phyloP scores from a whole-genome alignment of 2,888 invertebrate species.

The Hemithea aestivaria region DNA sequence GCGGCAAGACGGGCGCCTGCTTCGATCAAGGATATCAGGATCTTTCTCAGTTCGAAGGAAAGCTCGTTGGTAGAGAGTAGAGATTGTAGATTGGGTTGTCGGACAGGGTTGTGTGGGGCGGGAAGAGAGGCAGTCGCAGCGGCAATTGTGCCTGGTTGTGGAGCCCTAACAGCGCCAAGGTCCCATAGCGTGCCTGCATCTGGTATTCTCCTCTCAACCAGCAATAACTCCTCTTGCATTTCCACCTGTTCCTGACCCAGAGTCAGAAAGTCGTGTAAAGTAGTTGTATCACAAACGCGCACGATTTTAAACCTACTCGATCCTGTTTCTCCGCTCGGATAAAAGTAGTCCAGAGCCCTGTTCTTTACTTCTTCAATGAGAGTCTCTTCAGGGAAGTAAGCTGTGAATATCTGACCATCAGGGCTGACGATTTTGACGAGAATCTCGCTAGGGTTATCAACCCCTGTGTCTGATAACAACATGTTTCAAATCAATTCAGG shows the following conservation, averaged over 20 bases:
- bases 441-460: conserved; percentile 43
- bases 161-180: conserved; percentile 62
- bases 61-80: conserved; percentile 66
- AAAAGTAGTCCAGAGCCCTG: conserved; percentile 60
- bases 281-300: conserved; percentile 56
- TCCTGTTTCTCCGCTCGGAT: conserved; percentile 60
- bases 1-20: conserved; percentile 68
- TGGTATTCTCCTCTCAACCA: conserved; percentile 58
- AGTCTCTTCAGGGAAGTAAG: conserved; percentile 58
- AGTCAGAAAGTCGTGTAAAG: conserved; percentile 63
- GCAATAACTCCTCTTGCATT: conserved; percentile 58
- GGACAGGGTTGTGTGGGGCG: conserved; percentile 42
- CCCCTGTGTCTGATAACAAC: conserved; percentile 57
- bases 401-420: conserved; percentile 57
- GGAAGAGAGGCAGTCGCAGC: conserved; percentile 67
- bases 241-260: conserved; percentile 58
- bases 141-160: conserved; percentile 57
- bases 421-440: conserved; percentile 62
- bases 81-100: conserved; percentile 67
- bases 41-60: conserved; percentile 61
- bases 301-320: conserved; percentile 60
- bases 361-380: conserved; percentile 66
- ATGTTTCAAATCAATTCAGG: conserved; percentile 30
- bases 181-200: conserved; percentile 68
- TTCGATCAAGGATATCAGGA: conserved; percentile 66